A percentile compares a stretch with the other conserved stretches of the same genome.
These are phyloP conservation scores for Drosophila macrospina DNA, from an alignment of 2,888 invertebrate species.

Conservation along the genomic window DNA sequence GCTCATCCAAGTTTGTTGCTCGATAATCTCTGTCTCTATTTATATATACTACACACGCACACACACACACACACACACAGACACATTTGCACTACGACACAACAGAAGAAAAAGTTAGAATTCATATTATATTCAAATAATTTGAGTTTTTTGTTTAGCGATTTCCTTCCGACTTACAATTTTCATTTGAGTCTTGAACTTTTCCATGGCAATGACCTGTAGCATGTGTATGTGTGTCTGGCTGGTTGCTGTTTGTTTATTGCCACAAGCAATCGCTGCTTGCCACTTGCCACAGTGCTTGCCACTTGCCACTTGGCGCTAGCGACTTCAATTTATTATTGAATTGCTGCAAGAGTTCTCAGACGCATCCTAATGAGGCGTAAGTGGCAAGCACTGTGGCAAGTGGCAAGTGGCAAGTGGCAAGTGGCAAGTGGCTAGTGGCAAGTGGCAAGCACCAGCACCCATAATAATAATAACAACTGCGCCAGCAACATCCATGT, in stretches of 20 bases:
- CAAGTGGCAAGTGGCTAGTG: too few species aligned
- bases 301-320: constrained; percentile 45
- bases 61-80: constrained; percentile 6
- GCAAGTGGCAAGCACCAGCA: constrained; percentile 42
- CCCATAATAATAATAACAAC: constrained; percentile 65
- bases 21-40: constrained; percentile 54
- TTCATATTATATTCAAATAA: constrained; percentile 14
- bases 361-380: constrained; percentile 81
- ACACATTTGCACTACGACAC: constrained; percentile 4
- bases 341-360: constrained; percentile 72
- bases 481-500: constrained; percentile 37
- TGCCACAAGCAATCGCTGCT: constrained; percentile 35
- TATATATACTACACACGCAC: constrained; percentile 23
- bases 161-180: constrained; percentile 14
- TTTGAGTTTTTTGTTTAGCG: constrained; percentile 22
- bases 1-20: constrained; percentile 61
- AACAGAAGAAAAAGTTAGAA: constrained; percentile 4
- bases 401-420: constrained; percentile 52
- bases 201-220: constrained; percentile 18
- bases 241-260: constrained; percentile 53
- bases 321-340: constrained; percentile 60
- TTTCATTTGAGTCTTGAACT: constrained; percentile 21
- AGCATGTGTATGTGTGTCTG: constrained; percentile 3
- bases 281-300: constrained; percentile 23
- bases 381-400: constrained; percentile 76